phyloP scores from a whole-genome alignment of 1,140 invertebrate genomes.

The Scylla paramamosain region DNA sequence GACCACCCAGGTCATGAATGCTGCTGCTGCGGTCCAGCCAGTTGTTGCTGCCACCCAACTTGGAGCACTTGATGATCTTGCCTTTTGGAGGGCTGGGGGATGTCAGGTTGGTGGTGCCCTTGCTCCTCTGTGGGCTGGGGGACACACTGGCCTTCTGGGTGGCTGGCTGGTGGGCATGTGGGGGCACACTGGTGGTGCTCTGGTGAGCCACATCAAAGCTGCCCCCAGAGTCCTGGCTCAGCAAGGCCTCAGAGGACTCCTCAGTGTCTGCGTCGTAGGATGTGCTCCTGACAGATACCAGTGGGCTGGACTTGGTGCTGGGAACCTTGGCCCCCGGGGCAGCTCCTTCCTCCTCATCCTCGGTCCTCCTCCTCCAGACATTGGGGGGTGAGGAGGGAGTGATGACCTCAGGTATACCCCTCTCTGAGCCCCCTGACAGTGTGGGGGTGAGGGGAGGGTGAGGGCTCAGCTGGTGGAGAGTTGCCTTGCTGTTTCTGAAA shows the following conservation, averaged over 20 bases:
- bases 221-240: conserved; percentile 24
- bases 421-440: neutral
- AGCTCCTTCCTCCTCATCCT: neutral
- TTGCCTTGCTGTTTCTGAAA: conserved; percentile 56
- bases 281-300: neutral
- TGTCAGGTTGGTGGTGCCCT: neutral
- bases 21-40: conserved; percentile 72
- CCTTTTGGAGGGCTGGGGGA: neutral
- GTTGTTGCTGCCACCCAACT: conserved; percentile 34
- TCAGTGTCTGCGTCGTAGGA: conserved; percentile 69
- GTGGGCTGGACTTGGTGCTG: neutral
- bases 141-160: neutral
- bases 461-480: neutral
- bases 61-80: conserved; percentile 13
- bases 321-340: neutral
- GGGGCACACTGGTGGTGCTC: neutral
- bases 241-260: conserved; percentile 31
- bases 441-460: neutral
- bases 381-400: neutral
- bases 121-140: neutral
- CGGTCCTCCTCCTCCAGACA: neutral
- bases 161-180: neutral
- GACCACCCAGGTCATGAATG: conserved; percentile 56
- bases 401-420: neutral
- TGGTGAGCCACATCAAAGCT: neutral